Conservation (phyloP, 2,888 invertebrate species). For the Lepidonotus clava region DNA sequence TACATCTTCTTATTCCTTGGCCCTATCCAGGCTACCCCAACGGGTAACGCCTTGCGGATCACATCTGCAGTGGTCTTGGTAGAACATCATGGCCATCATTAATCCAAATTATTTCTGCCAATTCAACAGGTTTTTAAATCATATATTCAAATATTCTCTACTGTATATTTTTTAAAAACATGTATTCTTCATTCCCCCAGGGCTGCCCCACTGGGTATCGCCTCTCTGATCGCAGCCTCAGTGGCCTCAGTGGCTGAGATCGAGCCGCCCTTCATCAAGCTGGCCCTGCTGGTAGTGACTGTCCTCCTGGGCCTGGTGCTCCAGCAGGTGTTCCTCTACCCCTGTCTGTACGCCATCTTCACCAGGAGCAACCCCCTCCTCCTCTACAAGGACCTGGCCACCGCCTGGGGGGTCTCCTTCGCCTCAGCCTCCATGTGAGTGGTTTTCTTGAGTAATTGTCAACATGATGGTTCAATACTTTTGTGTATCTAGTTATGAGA, state of each 20-base stretch:
- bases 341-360: slow-evolving; percentile 67
- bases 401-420: slow-evolving; percentile 70
- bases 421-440: slow-evolving; percentile 75
- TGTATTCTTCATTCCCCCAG: slow-evolving; percentile 66
- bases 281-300: slow-evolving; percentile 69
- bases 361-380: slow-evolving; percentile 70
- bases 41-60: too few relatives aligned
- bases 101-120: too few relatives aligned
- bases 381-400: slow-evolving; percentile 67
- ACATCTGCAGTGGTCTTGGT: too few relatives aligned
- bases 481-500: too few relatives aligned
- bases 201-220: slow-evolving; percentile 72
- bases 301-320: slow-evolving; percentile 68
- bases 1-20: too few relatives aligned
- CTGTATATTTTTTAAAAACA: too few relatives aligned
- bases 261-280: slow-evolving; percentile 64
- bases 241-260: slow-evolving; percentile 65
- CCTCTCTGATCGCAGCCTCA: slow-evolving; percentile 69
- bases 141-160: too few relatives aligned
- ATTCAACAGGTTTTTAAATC: too few relatives aligned
- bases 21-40: too few relatives aligned
- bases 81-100: too few relatives aligned
- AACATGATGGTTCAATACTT: too few relatives aligned
- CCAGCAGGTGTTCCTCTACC: slow-evolving; percentile 70
- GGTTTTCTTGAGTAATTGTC: too few relatives aligned